Base-by-base conservation (phyloP, 2,113 vertebrate species). In the Madoqua kirkii region DNA sequence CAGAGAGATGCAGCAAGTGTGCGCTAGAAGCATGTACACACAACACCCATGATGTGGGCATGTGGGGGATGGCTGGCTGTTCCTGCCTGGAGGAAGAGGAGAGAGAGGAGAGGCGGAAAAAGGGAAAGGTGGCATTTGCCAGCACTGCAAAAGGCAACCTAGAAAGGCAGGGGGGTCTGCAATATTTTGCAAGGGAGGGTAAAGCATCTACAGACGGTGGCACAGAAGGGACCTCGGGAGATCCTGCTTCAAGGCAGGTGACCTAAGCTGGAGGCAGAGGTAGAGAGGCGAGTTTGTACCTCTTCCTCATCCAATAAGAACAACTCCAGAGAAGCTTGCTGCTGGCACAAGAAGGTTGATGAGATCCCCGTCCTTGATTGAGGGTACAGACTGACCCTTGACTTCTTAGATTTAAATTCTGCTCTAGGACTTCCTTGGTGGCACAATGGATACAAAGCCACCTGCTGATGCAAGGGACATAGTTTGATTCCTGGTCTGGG, bases 11-110 rank as follows among this genome's bases (percentile, higher is more conserved):
- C 5, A 12, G 40, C 16, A n/a, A 36, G 25, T 4, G 3, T 29
- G 31, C 0, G 0, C 31, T 0, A 16, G 71, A 93, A n/a, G 7
- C 25, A 4, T 7, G 21, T 3, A 3, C 3, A 6, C 33, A 27
- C n/a, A 74, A 5, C 6, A 3, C 31, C n/a, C 5, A 1, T 62
- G 10, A 1, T 43, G 1, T 14, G 57, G 57, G 45, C 48, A 36
- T 11, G 12, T 87, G 64, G 45, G n/a, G 3, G n/a, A 27, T 8
- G 8, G 50, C 19, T 27, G 50, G 21, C 25, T 78, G 0, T n/a
- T 81, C 82, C 48, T 67, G 54, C 76, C 60, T 55, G 50, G 21
- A 71, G 16, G 16, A 33, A 82, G 83, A 57, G 14, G 25, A 31
- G 19, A 87, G 14, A 43, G 78, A 57, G 14, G 25, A 31, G 25